A percentile compares a stretch with the other conserved stretches of the same genome.
Conservation (phyloP, 1,140 invertebrate genomes). For the Diachasma alloeum region DNA sequence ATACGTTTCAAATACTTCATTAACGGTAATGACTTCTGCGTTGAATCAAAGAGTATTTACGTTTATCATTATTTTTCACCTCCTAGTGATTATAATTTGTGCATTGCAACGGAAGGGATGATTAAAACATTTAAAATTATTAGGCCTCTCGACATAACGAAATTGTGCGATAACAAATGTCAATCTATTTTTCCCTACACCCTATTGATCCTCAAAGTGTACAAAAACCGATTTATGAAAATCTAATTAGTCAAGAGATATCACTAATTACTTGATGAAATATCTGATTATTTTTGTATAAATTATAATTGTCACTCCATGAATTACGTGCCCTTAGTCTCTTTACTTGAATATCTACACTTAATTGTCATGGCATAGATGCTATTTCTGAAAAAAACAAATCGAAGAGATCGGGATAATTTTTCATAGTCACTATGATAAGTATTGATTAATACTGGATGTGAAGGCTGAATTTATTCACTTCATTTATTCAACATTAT, state of each 20-base stretch:
- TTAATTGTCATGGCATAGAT: too few species aligned
- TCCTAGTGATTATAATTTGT: not conserved
- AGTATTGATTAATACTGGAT: not conserved
- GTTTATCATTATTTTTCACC: not conserved
- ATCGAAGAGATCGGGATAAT: not conserved
- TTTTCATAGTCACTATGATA: not conserved
- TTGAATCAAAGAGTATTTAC: not conserved
- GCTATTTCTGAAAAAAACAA: not conserved
- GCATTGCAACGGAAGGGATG: not conserved
- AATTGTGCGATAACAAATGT: not conserved
- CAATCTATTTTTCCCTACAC: too few species aligned
- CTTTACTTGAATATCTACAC: too few species aligned
- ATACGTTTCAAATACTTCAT: not conserved
- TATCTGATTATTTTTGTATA: too few species aligned
- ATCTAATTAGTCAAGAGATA: too few species aligned
- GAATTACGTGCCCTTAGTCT: too few species aligned
- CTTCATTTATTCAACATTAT: not conserved
- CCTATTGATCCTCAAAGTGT: too few species aligned
- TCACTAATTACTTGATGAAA: too few species aligned
- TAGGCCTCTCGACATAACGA: not conserved
- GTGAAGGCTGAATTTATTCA: not conserved
- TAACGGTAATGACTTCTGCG: not conserved
- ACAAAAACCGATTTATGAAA: too few species aligned
- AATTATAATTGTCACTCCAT: too few species aligned
- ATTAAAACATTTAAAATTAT: not conserved